phyloP scores from a whole-genome alignment of 2,888 invertebrate genomes.

The Tuberolachnus salignus region DNA sequence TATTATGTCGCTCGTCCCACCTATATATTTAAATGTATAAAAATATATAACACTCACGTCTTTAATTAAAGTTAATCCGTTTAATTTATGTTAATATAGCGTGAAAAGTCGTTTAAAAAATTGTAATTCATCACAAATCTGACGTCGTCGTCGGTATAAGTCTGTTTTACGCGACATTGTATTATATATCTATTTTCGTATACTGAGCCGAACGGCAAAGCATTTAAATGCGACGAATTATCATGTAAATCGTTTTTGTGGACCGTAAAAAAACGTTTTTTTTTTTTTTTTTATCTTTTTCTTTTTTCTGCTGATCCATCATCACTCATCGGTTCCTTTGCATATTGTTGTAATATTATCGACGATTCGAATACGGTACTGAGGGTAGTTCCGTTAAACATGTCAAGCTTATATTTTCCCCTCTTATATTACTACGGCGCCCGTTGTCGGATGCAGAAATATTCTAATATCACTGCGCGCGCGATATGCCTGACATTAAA shows the following conservation, averaged over 20 bases:
- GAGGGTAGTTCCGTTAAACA: not conserved
- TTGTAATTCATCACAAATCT: slow-evolving; percentile 27
- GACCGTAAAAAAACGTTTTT: not conserved
- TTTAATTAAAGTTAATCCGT: slow-evolving; percentile 2
- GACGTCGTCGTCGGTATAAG: not conserved
- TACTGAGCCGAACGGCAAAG: not conserved
- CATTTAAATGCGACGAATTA: slow-evolving; percentile 3
- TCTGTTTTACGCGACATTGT: too few relatives aligned
- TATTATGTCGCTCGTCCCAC: too few relatives aligned
- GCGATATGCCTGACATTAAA: too few relatives aligned
- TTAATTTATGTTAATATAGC: slow-evolving; percentile 18
- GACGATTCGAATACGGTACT: not conserved
- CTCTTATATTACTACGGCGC: too few relatives aligned
- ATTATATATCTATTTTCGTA: not conserved
- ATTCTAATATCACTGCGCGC: too few relatives aligned
- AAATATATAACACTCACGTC: too few relatives aligned
- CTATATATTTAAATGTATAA: too few relatives aligned
- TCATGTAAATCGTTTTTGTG: not conserved
- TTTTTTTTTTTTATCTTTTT: not conserved
- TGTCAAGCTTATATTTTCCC: too few relatives aligned
- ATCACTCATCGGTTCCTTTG: not conserved
- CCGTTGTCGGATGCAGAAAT: too few relatives aligned
- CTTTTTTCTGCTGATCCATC: too few relatives aligned
- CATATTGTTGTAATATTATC: not conserved
- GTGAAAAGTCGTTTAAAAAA: slow-evolving; percentile 32